Percentiles rank a stretch among this genome's conserved stretches.
Conservation (phyloP, 1,140 invertebrate species). For the Meloidogyne floridensis region DNA sequence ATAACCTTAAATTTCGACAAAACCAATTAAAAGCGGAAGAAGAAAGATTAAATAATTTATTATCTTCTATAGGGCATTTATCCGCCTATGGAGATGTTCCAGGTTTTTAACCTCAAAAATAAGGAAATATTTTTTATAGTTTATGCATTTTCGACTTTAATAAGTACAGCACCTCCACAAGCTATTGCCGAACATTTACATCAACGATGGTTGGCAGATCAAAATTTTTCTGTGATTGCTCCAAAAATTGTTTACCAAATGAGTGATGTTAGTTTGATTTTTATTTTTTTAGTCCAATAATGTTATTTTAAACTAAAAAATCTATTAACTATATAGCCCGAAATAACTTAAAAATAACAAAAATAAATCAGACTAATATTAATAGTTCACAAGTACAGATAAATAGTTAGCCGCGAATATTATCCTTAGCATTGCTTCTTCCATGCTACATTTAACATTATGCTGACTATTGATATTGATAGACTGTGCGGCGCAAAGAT, state of each 20-base stretch:
- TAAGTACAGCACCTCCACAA: constrained; percentile 34
- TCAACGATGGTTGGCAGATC: constrained; percentile 40
- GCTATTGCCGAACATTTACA: constrained; percentile 39
- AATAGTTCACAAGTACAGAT: too few species aligned
- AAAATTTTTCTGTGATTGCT: constrained; percentile 39
- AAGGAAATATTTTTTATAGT: not conserved
- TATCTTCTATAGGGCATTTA: constrained; percentile 33
- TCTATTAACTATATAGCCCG: too few species aligned
- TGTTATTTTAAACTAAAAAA: too few species aligned
- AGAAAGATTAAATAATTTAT: constrained; percentile 23
- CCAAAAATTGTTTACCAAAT: constrained; percentile 37
- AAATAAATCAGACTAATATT: too few species aligned
- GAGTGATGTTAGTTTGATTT: constrained; percentile 19
- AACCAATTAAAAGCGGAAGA: constrained; percentile 3
- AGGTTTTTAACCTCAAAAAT: not conserved
- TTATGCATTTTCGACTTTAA: constrained; percentile 37
- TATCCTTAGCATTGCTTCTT: too few species aligned
- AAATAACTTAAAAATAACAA: too few species aligned
- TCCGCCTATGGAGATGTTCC: constrained; percentile 38
- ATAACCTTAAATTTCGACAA: not conserved
- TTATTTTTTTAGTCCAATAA: not conserved
- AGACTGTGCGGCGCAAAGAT: too few species aligned
- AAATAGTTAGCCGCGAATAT: too few species aligned
- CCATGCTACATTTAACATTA: too few species aligned
- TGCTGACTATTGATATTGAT: too few species aligned